Conservation (phyloP, 2,888 invertebrate genomes). For the Seladonia tumulorum region DNA sequence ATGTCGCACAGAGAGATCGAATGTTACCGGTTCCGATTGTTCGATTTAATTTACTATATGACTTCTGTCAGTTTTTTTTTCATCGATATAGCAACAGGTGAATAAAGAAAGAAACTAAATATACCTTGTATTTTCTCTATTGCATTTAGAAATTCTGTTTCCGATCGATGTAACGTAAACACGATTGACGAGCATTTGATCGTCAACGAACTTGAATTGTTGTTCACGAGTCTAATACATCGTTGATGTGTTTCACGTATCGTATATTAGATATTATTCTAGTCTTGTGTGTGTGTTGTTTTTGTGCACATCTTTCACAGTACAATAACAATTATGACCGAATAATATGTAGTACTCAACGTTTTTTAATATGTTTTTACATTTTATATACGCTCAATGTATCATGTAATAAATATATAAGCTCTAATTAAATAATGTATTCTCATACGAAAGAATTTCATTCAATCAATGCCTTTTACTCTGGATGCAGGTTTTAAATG, state of each 20-base stretch:
- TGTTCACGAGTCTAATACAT: not conserved
- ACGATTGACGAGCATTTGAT: not conserved
- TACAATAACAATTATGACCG: not conserved
- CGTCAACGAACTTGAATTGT: not conserved
- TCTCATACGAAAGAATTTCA: not conserved
- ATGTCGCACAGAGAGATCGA: constrained; percentile 67
- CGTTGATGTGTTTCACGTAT: not conserved
- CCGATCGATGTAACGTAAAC: constrained; percentile 3
- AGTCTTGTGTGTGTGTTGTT: constrained; percentile 11
- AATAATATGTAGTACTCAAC: not conserved
- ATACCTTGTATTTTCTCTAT: constrained; percentile 17
- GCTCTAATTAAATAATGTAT: not conserved
- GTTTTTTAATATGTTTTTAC: not conserved
- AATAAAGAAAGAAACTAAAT: constrained; percentile 57
- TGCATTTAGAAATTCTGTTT: constrained; percentile 11
- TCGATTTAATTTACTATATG: constrained; percentile 78
- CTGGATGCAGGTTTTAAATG: not conserved
- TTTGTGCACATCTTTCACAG: not conserved
- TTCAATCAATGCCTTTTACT: constrained; percentile 3
- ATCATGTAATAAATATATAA: not conserved
- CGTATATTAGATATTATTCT: not conserved
- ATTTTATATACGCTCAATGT: not conserved
- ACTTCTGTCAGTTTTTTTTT: constrained; percentile 87
- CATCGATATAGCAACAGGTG: constrained; percentile 87
- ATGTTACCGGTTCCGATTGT: constrained; percentile 69